Evolutionary conservation across 2,113 vertebrate genomes (phyloP).

Genomic region (Leucoraja erinaceus): DNA sequence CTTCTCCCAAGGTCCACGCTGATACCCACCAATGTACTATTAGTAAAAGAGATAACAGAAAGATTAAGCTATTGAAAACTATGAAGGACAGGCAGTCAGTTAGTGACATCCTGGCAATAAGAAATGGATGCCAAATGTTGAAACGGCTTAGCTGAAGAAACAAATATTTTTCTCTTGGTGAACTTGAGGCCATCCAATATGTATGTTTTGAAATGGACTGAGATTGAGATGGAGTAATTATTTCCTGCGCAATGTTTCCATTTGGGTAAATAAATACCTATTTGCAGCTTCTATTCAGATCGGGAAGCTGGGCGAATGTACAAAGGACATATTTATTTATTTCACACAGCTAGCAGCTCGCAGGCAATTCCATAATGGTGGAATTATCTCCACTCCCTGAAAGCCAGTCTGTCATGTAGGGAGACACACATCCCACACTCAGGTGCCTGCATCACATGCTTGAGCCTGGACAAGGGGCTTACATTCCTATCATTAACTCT

Average conservation of each 20-base stretch:
- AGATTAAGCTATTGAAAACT: neutral
- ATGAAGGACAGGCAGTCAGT: neutral
- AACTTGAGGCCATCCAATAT: neutral
- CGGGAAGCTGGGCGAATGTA: neutral
- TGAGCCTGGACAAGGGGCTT: neutral
- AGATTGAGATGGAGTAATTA: slow-evolving; percentile 1
- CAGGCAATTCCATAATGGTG: neutral
- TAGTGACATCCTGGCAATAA: neutral
- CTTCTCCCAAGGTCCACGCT: neutral
- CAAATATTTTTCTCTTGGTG: neutral
- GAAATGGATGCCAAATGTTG: neutral
- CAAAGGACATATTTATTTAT: slow-evolving; percentile 23
- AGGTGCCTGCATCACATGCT: neutral
- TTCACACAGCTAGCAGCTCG: neutral
- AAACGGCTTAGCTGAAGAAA: neutral
- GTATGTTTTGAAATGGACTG: neutral
- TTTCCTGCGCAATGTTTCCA: neutral
- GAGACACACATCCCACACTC: neutral
- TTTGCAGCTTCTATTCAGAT: neutral
- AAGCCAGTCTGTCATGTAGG: neutral
- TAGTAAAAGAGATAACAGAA: neutral
- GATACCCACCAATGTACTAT: neutral
- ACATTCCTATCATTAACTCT: neutral
- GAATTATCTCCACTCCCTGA: neutral
- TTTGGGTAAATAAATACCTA: neutral